Base-by-base conservation (phyloP, 2,888 invertebrate genomes). In the Pollenia angustigena region DNA sequence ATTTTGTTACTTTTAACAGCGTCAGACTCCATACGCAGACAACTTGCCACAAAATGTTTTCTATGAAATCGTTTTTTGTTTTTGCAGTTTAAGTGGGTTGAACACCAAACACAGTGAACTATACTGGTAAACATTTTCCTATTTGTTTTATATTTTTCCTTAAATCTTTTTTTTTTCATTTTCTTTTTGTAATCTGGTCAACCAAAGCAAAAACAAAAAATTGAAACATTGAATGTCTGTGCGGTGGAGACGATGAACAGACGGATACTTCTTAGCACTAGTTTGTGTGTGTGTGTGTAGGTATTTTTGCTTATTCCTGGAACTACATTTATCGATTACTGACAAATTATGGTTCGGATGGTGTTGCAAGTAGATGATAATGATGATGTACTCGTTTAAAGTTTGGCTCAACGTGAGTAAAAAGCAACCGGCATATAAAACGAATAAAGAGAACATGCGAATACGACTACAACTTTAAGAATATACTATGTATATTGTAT, bases 301-400 rank as follows among this genome's bases (percentile, higher is more conserved):
- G 10, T n/a, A 50, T 58, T 44, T 79, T 48, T 72, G 64, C 56
- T 58, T 80, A 83, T 83, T 86, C 86, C 80, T 82, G 86, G 80
- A 86, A 83, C 66, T 76, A 44, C 75, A 83, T 71, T 86, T 86
- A 86, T 86, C 86, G 82, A 83, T 86, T 86, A 58, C 80, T 66
- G 69, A 60, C 62, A 83, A 71, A 66, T 52, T 52, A 11, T 66
- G 10, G 44, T 18, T 62, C 18, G 69, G 23, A 11, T 60, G 11
- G 8, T 82, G 68, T 52, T 52, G 60, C 75, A 69, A 66, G 50
- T 6, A 32, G 4, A 32, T 32, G 32, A 32, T 32, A 6, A 32
- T 32, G 32, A 32, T 32, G 32, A 32, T 32, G 32, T 52, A 50
- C 46, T 71, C 32, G 56, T 60, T 60, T 60, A 9, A 54, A 72